Evolutionary conservation across 2,797 vertebrate species (phyloP).

Genomic region (Falco naumanni): DNA sequence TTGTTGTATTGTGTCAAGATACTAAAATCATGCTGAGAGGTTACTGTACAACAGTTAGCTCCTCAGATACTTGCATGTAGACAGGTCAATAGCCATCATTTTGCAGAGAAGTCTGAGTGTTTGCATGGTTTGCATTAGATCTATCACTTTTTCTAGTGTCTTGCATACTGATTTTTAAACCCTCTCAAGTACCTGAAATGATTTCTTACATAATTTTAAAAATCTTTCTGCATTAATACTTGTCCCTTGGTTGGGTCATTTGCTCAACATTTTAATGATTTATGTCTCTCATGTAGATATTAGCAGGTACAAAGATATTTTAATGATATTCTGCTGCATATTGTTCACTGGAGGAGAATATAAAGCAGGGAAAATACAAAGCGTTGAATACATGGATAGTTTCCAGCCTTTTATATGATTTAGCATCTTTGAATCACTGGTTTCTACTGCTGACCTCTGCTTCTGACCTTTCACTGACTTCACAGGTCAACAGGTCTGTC

Average conservation of each 20-base stretch:
- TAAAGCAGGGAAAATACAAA: constrained; percentile 14
- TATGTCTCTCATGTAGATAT: neutral
- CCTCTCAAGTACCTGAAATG: neutral
- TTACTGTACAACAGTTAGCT: neutral
- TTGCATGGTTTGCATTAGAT: neutral
- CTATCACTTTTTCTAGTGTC: neutral
- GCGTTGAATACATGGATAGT: neutral
- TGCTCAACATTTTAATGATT: constrained; percentile 42
- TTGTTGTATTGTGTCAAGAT: neutral
- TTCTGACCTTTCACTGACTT: neutral
- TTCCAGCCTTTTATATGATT: constrained; percentile 13
- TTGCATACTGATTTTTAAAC: neutral
- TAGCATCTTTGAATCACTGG: neutral
- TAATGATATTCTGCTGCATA: constrained; percentile 6
- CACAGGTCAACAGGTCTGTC: neutral
- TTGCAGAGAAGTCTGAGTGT: neutral
- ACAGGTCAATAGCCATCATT: neutral
- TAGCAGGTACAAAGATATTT: constrained; percentile 21
- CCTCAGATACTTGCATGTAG: neutral
- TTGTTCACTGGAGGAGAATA: neutral
- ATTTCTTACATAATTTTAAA: neutral
- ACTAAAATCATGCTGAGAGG: neutral
- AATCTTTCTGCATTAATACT: neutral
- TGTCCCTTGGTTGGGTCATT: constrained; percentile 3
- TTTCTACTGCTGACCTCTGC: constrained; percentile 10